A percentile compares a stretch with the other conserved stretches of the same genome.
Conservation (phyloP, 2,888 invertebrate genomes). For the Drosophila imparisetae region DNA sequence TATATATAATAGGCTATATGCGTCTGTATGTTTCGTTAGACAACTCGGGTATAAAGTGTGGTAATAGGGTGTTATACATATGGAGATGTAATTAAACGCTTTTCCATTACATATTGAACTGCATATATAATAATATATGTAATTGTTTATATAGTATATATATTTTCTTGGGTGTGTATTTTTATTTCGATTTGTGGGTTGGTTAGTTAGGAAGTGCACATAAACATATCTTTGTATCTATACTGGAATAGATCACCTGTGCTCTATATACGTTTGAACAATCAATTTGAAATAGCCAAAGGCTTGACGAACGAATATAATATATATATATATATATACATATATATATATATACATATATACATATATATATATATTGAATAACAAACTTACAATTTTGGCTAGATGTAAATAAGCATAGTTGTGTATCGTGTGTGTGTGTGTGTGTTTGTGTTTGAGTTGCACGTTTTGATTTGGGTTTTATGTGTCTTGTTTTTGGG, state of each 20-base stretch:
- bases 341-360: conserved; percentile 6
- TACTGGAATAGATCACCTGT: conserved; percentile 19
- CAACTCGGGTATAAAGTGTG: conserved; percentile 23
- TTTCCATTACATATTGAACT: conserved; percentile 31
- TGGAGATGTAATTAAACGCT: conserved; percentile 14
- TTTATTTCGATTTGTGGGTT: conserved; percentile 51
- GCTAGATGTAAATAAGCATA: conserved; percentile 59
- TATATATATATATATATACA: conserved; percentile 15
- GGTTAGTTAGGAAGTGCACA: conserved; percentile 48
- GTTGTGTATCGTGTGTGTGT: conserved; percentile 10
- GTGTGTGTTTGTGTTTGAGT: neutral
- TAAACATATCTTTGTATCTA: conserved; percentile 28
- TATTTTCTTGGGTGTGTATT: conserved; percentile 35
- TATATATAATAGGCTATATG: conserved; percentile 19
- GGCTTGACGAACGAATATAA: conserved; percentile 15
- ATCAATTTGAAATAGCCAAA: conserved; percentile 29
- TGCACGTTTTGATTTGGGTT: conserved; percentile 4
- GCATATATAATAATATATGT: conserved; percentile 16
- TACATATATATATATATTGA: conserved; percentile 27
- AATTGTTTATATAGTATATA: conserved; percentile 22
- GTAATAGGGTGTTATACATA: conserved; percentile 12
- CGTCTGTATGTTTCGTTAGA: conserved; percentile 12
- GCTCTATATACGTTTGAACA: neutral
- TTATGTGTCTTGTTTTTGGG: neutral
- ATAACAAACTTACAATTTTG: conserved; percentile 53